Percentiles rank a stretch among this genome's conserved stretches.
Evolutionary conservation across 2,888 invertebrate genomes (phyloP).

Genomic region (Orchesellides sinensis): DNA sequence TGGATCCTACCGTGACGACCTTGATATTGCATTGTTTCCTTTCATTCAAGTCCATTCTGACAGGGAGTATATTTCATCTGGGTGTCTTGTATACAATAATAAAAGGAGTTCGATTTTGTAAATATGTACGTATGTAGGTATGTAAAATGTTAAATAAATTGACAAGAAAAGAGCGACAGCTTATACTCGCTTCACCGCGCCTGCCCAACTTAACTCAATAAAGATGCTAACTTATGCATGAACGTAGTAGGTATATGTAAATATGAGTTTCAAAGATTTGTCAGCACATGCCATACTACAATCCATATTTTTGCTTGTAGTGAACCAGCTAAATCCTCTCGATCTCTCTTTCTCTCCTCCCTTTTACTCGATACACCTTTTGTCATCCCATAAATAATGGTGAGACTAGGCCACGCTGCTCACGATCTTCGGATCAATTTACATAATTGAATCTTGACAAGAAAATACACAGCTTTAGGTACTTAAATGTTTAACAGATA

Average conservation of each 20-base stretch:
- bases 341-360: not conserved
- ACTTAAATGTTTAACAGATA: not conserved
- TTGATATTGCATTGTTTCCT: constrained; percentile 59
- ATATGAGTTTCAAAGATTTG: not conserved
- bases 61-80: constrained; percentile 45
- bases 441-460: constrained; percentile 61
- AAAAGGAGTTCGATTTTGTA: constrained; percentile 27
- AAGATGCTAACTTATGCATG: too few species aligned
- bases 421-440: constrained; percentile 51
- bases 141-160: not conserved
- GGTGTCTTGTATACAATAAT: constrained; percentile 19
- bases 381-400: constrained; percentile 32
- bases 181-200: not conserved
- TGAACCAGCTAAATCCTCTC: not conserved
- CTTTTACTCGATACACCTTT: constrained; percentile 3
- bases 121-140: not conserved
- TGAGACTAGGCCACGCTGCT: constrained; percentile 41
- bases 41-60: constrained; percentile 32
- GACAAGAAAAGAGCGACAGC: not conserved
- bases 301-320: not conserved
- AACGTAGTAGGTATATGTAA: too few species aligned
- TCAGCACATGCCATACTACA: not conserved
- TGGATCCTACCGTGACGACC: constrained; percentile 50
- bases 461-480: constrained; percentile 22
- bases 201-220: not conserved